Percentiles rank a stretch among this genome's conserved stretches.
phyloP scores from a whole-genome alignment of 35 echinoderm and acorn worm genomes.

The Apostichopus californicus region DNA sequence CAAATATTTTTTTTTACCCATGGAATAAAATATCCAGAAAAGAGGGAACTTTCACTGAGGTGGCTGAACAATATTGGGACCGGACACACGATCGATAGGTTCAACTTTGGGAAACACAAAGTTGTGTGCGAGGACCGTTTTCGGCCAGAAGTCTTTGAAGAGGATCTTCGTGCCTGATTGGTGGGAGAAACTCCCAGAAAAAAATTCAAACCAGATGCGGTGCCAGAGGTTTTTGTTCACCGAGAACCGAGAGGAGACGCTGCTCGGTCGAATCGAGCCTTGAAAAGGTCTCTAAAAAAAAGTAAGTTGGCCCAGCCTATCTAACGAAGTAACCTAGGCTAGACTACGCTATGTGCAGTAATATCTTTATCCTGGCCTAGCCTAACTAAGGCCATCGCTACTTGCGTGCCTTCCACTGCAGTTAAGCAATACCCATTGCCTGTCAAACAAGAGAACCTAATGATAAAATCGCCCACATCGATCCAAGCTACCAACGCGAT shows the following conservation, averaged over 20 bases:
- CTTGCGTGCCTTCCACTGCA: too few relatives aligned
- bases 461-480: too few relatives aligned
- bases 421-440: too few relatives aligned
- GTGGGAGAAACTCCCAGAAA: background rate
- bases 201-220: background rate
- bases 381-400: too few relatives aligned
- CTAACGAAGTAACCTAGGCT: too few relatives aligned
- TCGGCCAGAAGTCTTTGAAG: background rate
- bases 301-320: background rate
- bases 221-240: background rate
- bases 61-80: background rate
- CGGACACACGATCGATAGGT: background rate
- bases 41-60: background rate
- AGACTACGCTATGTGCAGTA: too few relatives aligned
- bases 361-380: too few relatives aligned
- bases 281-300: background rate
- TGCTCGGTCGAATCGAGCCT: background rate
- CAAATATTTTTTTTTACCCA: too few relatives aligned
- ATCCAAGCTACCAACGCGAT: too few relatives aligned
- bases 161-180: background rate
- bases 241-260: background rate
- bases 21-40: background rate
- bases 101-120: background rate
- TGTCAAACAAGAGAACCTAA: too few relatives aligned
- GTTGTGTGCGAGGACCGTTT: constrained; percentile 2